Evolutionary conservation across 2,113 vertebrate genomes (phyloP).

Genomic region (Bathybates hornii): DNA sequence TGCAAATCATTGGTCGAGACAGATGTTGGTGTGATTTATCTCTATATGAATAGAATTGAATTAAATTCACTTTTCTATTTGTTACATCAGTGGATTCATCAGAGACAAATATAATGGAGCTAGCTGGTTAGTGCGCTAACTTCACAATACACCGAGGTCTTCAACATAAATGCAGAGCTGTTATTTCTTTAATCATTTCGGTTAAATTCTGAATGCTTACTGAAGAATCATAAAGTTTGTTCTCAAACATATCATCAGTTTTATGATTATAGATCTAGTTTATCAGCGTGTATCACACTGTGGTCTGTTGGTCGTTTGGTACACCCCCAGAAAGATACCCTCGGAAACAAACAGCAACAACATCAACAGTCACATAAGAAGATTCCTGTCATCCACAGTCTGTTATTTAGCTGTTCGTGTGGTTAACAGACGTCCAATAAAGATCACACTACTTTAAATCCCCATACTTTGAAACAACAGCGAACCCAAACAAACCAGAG

Average conservation of each 20-base stretch:
- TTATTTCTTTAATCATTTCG: background rate
- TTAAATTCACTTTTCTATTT: background rate
- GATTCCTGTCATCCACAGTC: background rate
- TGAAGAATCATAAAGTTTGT: background rate
- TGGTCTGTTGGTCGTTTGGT: background rate
- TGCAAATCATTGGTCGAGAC: background rate
- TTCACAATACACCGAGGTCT: background rate
- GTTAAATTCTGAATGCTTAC: background rate
- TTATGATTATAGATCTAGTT: background rate
- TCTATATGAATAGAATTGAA: background rate
- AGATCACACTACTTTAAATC: background rate
- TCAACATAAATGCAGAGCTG: background rate
- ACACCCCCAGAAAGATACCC: background rate
- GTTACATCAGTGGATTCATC: background rate
- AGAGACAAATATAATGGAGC: background rate
- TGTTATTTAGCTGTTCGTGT: background rate
- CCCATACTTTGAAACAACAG: background rate
- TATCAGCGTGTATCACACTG: background rate
- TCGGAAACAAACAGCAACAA: background rate
- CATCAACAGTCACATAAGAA: background rate
- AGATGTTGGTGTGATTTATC: background rate
- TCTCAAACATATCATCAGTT: background rate
- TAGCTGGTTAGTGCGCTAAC: background rate
- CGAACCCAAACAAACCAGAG: background rate
- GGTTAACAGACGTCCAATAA: background rate